Base-by-base conservation (phyloP, 2,797 vertebrate genomes). In the Myotis vivesi region DNA sequence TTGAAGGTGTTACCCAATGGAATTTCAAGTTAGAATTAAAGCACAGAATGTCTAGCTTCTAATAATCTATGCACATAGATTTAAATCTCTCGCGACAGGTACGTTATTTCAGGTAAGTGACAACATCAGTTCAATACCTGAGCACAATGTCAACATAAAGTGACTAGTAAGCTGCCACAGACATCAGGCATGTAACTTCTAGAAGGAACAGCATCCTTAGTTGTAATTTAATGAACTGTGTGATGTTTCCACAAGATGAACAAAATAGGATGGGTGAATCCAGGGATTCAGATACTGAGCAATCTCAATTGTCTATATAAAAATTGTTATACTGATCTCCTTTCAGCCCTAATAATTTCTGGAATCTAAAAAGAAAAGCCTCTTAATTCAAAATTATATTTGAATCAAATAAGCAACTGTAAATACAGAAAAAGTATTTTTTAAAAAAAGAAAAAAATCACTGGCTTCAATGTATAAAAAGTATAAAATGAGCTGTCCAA, bases 371-470 rank as follows among this genome's bases (percentile, higher is more conserved):
- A 88, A 53, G 28, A 76, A 88, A 82, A 75, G 12, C 3, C 23
- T 55, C 77, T 33, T 33, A 69, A 83, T 55, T 57, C 64, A 77
- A 94, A 82, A 86, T 41, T 57, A 57, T 22, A 57, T 38, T 55
- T 83, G 33, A 81, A 64, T 84, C 75, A 91, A 95, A 83, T 55
- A 81, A 81, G 38, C 75, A 75, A 15, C 38, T 96, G 51, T 83
- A 38, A 91, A 89, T 46, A 82, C 5, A n/a, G 33, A 85, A 75
- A 53, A 91, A 77, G 8, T 25, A 33, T 36, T 66, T 33, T 66
- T 33, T n/a, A 33, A 33, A 66, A 7, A 30, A 49, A 87, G 41
- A 79, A 71, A 71, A 30, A 85, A 64, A 46, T 6, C 64, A 76
- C 28, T 62, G 36, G 49, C 41, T 62, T 85, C 36, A 36, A 51